Conservation (phyloP, 1,140 invertebrate genomes). For the Physella acuta region DNA sequence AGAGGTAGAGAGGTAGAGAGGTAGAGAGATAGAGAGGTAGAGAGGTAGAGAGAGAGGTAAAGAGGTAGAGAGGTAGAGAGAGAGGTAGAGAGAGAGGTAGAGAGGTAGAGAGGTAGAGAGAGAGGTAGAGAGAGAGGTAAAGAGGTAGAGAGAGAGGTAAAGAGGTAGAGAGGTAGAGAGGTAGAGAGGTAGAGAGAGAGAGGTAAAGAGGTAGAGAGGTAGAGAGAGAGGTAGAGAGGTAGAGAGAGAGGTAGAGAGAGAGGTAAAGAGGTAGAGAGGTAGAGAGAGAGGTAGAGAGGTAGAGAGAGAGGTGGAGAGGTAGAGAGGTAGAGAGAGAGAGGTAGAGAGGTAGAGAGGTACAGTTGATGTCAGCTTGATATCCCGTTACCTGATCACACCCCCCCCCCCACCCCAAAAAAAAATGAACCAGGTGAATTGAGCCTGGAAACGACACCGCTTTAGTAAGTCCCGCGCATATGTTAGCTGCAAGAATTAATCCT, state of each 20-base stretch:
- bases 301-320: background rate
- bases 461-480: too few species aligned
- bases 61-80: background rate
- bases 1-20: background rate
- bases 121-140: background rate
- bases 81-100: background rate
- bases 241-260: background rate
- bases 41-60: background rate
- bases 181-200: background rate
- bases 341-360: too few species aligned
- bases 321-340: background rate
- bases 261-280: background rate
- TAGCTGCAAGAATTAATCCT: too few species aligned
- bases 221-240: background rate
- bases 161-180: background rate
- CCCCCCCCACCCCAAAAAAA: too few species aligned
- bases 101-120: background rate
- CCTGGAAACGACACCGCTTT: too few species aligned
- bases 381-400: too few species aligned
- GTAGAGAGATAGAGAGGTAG: background rate
- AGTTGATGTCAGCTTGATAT: too few species aligned
- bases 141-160: background rate
- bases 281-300: background rate
- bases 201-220: background rate
- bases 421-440: too few species aligned